These are phyloP conservation scores for Melanerpes aurifrons DNA, from an alignment of 2,113 vertebrate genomes.

Conservation along the genomic window DNA sequence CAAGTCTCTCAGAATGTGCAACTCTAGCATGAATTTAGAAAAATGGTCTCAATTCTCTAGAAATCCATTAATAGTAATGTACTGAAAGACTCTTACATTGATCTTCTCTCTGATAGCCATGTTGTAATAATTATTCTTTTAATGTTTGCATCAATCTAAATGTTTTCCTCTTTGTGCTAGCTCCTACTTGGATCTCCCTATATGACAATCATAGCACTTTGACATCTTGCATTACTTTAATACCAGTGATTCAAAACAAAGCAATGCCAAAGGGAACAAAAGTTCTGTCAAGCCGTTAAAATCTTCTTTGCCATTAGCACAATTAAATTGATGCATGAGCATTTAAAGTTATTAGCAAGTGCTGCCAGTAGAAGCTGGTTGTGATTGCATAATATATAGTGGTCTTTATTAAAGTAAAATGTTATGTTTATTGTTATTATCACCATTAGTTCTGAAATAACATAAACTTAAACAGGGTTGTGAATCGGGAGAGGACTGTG, in stretches of 20 bases:
- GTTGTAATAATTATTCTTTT: constrained; percentile 66
- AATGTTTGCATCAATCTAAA: constrained; percentile 70
- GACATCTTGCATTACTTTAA: constrained; percentile 71
- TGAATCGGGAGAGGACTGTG: background rate
- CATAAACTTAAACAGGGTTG: constrained; percentile 34
- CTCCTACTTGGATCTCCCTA: constrained; percentile 60
- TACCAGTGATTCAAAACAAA: constrained; percentile 67
- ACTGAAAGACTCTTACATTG: constrained; percentile 30
- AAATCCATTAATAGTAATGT: constrained; percentile 60
- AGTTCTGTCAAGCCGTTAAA: constrained; percentile 65
- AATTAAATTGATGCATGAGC: constrained; percentile 62
- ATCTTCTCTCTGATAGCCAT: constrained; percentile 45
- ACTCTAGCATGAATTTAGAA: constrained; percentile 43
- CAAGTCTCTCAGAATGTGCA: constrained; percentile 28
- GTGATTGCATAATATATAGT: constrained; percentile 54
- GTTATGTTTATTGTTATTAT: constrained; percentile 58
- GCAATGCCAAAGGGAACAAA: constrained; percentile 66
- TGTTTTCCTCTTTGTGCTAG: constrained; percentile 66
- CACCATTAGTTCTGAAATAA: constrained; percentile 41
- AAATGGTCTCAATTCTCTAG: constrained; percentile 34
- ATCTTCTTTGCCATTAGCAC: constrained; percentile 56
- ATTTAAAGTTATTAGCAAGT: constrained; percentile 60
- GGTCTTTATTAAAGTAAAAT: constrained; percentile 55
- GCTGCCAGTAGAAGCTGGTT: constrained; percentile 55
- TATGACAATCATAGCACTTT: constrained; percentile 71